A percentile compares a stretch with the other conserved stretches of the same genome.
Conservation (phyloP, 2,113 vertebrate species). For the Pheucticus melanocephalus region DNA sequence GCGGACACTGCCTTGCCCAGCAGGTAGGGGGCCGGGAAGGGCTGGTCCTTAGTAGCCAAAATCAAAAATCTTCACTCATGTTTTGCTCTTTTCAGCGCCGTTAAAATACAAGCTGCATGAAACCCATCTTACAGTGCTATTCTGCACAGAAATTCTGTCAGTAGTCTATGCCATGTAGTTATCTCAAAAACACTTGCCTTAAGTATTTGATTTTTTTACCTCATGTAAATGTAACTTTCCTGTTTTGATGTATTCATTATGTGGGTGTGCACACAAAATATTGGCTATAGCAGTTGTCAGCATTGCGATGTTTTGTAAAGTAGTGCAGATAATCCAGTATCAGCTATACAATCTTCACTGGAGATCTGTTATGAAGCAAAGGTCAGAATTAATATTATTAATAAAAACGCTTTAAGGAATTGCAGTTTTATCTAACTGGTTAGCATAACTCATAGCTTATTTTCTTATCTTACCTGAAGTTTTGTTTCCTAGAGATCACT, state of each 20-base stretch:
- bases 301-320: not conserved
- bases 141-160: not conserved
- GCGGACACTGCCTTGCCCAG: fast-evolving
- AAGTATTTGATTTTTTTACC: not conserved
- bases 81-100: not conserved
- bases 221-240: not conserved
- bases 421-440: not conserved
- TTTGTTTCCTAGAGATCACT: not conserved
- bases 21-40: not conserved
- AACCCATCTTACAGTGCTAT: not conserved
- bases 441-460: not conserved
- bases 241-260: not conserved
- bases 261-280: not conserved
- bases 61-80: not conserved
- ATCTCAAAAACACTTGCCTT: not conserved
- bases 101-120: not conserved
- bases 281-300: fast-evolving
- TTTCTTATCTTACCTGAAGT: not conserved
- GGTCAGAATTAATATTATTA: not conserved
- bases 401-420: not conserved
- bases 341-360: not conserved
- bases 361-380: not conserved
- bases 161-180: not conserved
- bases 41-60: not conserved
- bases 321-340: not conserved